Conservation (phyloP, 2,888 invertebrate genomes). For the Torymus aiolomorphi region DNA sequence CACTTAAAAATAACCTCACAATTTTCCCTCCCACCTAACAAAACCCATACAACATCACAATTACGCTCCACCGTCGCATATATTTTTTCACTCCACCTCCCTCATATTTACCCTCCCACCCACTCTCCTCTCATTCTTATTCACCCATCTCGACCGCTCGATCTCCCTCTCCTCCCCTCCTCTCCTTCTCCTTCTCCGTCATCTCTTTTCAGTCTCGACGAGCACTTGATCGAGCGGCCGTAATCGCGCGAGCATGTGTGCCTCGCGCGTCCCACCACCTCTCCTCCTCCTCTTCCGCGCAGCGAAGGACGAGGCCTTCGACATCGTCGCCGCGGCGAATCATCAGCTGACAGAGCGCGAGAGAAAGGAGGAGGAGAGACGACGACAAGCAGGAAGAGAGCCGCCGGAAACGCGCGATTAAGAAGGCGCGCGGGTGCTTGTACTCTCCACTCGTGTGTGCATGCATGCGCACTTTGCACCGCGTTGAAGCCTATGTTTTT, state of each 20-base stretch:
- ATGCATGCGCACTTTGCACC: background rate
- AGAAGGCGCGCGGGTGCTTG: conserved; percentile 11
- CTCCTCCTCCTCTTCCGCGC: conserved; percentile 12
- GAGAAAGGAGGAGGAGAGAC: background rate
- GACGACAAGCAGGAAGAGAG: conserved; percentile 60
- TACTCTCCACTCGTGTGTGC: background rate
- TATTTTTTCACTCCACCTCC: too few species aligned
- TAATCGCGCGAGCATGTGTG: background rate
- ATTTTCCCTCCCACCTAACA: too few species aligned
- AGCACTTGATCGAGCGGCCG: conserved; percentile 29
- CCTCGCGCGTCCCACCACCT: conserved; percentile 4
- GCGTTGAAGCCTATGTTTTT: too few species aligned
- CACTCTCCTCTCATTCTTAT: background rate
- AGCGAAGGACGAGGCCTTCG: conserved; percentile 67
- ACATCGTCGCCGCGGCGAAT: conserved; percentile 13
- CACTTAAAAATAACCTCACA: too few species aligned
- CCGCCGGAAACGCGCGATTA: conserved; percentile 49
- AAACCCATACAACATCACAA: too few species aligned
- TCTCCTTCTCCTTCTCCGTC: background rate
- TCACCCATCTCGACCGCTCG: background rate
- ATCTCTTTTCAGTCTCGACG: conserved; percentile 7
- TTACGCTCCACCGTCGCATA: too few species aligned
- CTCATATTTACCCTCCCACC: background rate
- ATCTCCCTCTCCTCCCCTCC: background rate
- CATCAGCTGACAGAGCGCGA: conserved; percentile 41